Base-by-base conservation (phyloP, 2,797 vertebrate genomes). In the Leucoraja ocellata region DNA sequence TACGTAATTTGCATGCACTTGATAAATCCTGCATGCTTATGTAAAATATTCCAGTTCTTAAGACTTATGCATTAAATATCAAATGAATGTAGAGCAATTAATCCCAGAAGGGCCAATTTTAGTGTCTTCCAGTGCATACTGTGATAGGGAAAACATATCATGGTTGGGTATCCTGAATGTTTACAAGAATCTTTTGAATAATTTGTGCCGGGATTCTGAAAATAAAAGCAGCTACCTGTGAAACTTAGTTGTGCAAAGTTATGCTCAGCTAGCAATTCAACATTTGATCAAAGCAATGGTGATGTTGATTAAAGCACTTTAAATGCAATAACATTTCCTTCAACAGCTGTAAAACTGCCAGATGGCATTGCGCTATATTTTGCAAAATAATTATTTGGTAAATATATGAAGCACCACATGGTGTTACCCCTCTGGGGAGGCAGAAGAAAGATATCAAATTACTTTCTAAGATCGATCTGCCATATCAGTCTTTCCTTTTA, bases 341-440 rank as follows among this genome's bases (percentile, higher is more conserved):
- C 88, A 65, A 25, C 88, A 39, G 88, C 36, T 91, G 88, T 36
- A 28, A 11, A 46, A 11, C 63, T n/a, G 71, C 32, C 63, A 91
- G 88, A 73, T 91, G 88, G 88, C 88, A 46, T 71, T 39, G 32
- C 73, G 88, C 36, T 73, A 10, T 73, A 39, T 46, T 39, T 68
- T 73, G 88, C 32, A 91, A 73, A 21, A 91, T 91, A 91, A 91
- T 91, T 91, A 91, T n/a, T 32, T 91, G 32, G 5, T 10, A 28
- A 71, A 74, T 74, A 54, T 18, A 91, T 91, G 90, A 16, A 54
- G 71, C 7, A 73, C 32, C 71, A 54, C 23, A 74, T 76, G 23
- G 36, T 10, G 6, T 74, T 74, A 18, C 11, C 36, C 88, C 65
- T 25, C 90, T 73, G 18, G 90, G 90, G 65, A 74, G 23, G 39